Evolutionary conservation across 37 sponge, comb jelly and placozoan genomes (phyloP).

Genomic region (Hexactinellida sp.): DNA sequence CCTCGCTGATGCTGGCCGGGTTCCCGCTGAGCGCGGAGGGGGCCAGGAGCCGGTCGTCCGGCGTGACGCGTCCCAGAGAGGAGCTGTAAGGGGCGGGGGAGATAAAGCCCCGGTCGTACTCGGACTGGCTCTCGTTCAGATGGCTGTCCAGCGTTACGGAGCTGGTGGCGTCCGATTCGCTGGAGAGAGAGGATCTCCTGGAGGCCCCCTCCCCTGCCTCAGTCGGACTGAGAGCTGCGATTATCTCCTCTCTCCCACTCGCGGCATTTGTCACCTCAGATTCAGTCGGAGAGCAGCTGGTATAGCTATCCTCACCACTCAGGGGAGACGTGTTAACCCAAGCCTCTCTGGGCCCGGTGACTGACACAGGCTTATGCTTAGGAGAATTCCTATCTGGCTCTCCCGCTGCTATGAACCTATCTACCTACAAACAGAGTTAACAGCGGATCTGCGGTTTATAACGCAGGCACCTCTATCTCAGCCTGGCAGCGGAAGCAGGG

Average conservation of each 20-base stretch:
- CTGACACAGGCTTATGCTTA: not conserved
- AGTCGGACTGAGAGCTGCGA: not conserved
- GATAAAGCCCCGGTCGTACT: not conserved
- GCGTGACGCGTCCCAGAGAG: not conserved
- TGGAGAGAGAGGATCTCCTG: not conserved
- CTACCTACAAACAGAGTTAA: not conserved
- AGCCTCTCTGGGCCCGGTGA: not conserved
- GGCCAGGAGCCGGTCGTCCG: not conserved
- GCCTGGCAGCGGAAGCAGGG: conserved; percentile 54
- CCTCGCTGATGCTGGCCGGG: not conserved
- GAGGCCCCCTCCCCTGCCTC: not conserved
- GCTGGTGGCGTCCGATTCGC: not conserved
- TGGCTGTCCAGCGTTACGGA: not conserved
- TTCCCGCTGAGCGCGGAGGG: not conserved
- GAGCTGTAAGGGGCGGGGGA: not conserved
- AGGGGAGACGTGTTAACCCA: not conserved
- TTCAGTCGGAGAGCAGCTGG: not conserved
- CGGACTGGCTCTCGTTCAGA: not conserved
- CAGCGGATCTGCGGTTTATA: not conserved
- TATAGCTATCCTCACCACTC: not conserved
- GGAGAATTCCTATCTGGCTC: not conserved
- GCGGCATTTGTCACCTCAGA: not conserved
- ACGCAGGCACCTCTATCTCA: not conserved
- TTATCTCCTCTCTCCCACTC: not conserved
- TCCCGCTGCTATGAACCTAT: not conserved